phyloP scores from a whole-genome alignment of 2,888 invertebrate genomes.

The Gari tellinella region DNA sequence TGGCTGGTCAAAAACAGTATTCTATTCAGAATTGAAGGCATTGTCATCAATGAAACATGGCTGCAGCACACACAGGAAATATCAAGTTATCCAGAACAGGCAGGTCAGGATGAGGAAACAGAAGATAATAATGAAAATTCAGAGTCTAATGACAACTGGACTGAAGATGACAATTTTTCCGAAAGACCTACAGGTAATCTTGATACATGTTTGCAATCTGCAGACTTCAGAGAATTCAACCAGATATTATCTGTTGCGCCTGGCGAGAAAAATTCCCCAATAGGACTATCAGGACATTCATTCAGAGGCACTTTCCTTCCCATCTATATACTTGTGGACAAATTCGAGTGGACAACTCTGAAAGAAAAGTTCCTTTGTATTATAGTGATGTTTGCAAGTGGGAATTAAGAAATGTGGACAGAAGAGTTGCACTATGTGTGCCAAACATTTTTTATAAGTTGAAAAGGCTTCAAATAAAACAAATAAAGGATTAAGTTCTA shows the following conservation, averaged over 20 bases:
- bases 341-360: slow-evolving; percentile 10
- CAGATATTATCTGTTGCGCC: slow-evolving; percentile 32
- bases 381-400: slow-evolving; percentile 34
- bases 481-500: slow-evolving; percentile 33
- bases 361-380: slow-evolving; percentile 27
- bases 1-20: slow-evolving; percentile 51
- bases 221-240: slow-evolving; percentile 44
- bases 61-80: background rate
- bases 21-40: slow-evolving; percentile 40
- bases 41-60: slow-evolving; percentile 33
- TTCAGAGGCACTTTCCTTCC: slow-evolving; percentile 35
- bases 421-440: slow-evolving; percentile 24
- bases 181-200: slow-evolving; percentile 22
- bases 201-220: slow-evolving; percentile 26
- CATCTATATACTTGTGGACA: slow-evolving; percentile 37
- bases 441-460: slow-evolving; percentile 41
- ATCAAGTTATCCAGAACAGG: too few species aligned
- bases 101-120: too few species aligned
- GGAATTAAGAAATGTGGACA: slow-evolving; percentile 12
- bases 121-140: too few species aligned
- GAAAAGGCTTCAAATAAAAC: slow-evolving; percentile 39
- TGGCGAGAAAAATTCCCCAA: slow-evolving; percentile 22
- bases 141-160: slow-evolving; percentile 20
- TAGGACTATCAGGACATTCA: slow-evolving; percentile 16
- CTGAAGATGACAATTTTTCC: slow-evolving; percentile 16